Base-by-base conservation (phyloP, 2,797 vertebrate genomes). In the Oreochromis grahami region DNA sequence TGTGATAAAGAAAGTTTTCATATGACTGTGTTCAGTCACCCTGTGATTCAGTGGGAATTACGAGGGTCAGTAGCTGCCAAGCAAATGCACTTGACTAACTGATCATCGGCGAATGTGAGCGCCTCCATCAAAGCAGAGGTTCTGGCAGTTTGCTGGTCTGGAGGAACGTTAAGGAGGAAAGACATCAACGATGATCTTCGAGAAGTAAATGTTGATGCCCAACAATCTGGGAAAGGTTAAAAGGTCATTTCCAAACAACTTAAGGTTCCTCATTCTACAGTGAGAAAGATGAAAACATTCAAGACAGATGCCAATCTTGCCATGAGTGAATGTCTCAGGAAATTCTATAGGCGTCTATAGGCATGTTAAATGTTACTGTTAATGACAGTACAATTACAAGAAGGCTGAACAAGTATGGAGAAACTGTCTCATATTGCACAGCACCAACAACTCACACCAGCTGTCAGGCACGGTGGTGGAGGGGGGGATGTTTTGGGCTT, bases 401-500 rank as follows among this genome's bases (percentile, higher is more conserved):
- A 48, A 48, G 14, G 48, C 15, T 29, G 41, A 72, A 72, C 41
- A 72, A 48, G 15, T 29, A 29, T 48, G 2, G 21, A 26, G 14
- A 70, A 17, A 26, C n/a, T 70, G 45, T 7, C 38, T 21, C 19
- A 65, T 65, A 38, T n/a, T 21, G 7, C 7, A 68, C n/a, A 41
- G n/a, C 63, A 26, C 65, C 41, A 45, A 17, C 21, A 70, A 26
- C 2, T 70, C 14, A 45, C 17, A 17, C 21, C 65, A 70, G 15
- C 41, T 45, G 8, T 7, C 8, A 41, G 17, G 21, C 41, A 70
- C 14, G 5, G 38, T 43, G 65, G 65, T 45, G 41, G 14, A 45
- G 65, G 1, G 0, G 8, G 24, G 24, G 24, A 26, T 26, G 24
- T 24, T 24, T 24, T 24, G 24, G 24, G 24, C 24, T 24, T 24